These are phyloP conservation scores for Drosophila jambulina DNA, from an alignment of 1,140 invertebrate species.

Conservation along the genomic window DNA sequence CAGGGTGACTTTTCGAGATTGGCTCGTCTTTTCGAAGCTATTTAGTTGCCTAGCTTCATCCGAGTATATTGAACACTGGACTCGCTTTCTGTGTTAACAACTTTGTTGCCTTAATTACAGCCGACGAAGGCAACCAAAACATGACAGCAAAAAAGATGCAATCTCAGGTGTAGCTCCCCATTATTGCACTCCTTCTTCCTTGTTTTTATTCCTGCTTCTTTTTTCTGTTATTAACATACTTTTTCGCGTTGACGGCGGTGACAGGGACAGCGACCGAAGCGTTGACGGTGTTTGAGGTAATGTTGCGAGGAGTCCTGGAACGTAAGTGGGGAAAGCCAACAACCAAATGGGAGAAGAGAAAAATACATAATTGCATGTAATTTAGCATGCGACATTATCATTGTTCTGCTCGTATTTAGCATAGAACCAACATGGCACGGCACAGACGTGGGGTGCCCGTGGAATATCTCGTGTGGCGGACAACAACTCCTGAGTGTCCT, in stretches of 20 bases:
- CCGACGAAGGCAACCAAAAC: slow-evolving; percentile 1
- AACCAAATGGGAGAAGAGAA: slow-evolving; percentile 40
- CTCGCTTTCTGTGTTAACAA: background rate
- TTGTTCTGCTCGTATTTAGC: slow-evolving; percentile 75
- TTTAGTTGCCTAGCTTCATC: background rate
- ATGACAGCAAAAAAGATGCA: slow-evolving; percentile 20
- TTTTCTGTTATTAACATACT: slow-evolving; percentile 44
- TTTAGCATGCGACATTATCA: slow-evolving; percentile 83
- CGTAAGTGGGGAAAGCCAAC: slow-evolving; percentile 18
- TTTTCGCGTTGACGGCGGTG: slow-evolving; percentile 9
- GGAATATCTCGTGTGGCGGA: slow-evolving; percentile 24
- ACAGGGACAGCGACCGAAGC: slow-evolving; percentile 24
- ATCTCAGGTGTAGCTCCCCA: slow-evolving; percentile 20
- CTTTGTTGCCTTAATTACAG: slow-evolving; percentile 23
- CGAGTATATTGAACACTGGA: background rate
- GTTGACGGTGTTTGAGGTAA: slow-evolving; percentile 54
- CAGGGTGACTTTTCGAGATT: background rate
- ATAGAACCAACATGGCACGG: slow-evolving; percentile 60
- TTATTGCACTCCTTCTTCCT: slow-evolving; percentile 11
- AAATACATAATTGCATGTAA: slow-evolving; percentile 83
- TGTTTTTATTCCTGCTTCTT: background rate
- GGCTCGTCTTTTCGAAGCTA: background rate
- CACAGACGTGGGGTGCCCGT: slow-evolving; percentile 12
- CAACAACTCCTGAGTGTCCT: slow-evolving; percentile 51
- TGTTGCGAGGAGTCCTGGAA: slow-evolving; percentile 21